Evolutionary conservation across 2,888 invertebrate species (phyloP), one percentile per base, ranked within the genome.

Genomic region (Hanleya hanleyi): DNA sequence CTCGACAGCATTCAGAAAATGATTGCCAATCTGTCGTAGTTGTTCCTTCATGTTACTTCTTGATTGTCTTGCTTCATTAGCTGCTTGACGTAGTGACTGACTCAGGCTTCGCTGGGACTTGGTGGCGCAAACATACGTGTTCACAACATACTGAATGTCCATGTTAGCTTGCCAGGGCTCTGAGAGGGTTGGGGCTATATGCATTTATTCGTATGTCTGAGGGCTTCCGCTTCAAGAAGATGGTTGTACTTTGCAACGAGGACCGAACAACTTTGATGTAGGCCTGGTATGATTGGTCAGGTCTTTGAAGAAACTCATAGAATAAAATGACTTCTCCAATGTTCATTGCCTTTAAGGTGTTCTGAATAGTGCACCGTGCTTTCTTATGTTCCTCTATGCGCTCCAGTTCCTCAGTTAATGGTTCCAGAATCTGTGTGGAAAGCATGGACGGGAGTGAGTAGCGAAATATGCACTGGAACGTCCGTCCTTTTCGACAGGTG

Each of bases 1-100:
- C 73, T 85, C 83, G 1, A 76, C 78, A 26, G 73, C 50, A 73
- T 84, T 83, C 0, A 84, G 66, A 67, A 85, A 84, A 47, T 78
- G 77, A 57, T 82, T 82, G 35, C 77, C 83, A 47, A 85, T 71
- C 0, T 22, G 12, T 36, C 70, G 69, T 6, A 84, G 66, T 41
- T 81, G 79, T 22, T 77, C 64, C 51, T 69, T 70, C 0, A 77
- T 15, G n/a, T 36, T 22, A 32, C 12, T 5, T 47, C 78, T 75
- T 0, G 79, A 78, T 22, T 68, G 7, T 50, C 33, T 66, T 1
- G 69, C 78, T 68, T 83, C 82, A 51, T 76, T 12, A n/a, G 69
- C 1, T n/a, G 81, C 78, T 50, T 73, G 61, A 15, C 75, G 32
- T 2, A 83, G 41, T 18, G 78, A 66, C 22, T 78, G 76, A 64